Base-by-base conservation (phyloP, 2,113 vertebrate genomes). In the Plestiodon gilberti region DNA sequence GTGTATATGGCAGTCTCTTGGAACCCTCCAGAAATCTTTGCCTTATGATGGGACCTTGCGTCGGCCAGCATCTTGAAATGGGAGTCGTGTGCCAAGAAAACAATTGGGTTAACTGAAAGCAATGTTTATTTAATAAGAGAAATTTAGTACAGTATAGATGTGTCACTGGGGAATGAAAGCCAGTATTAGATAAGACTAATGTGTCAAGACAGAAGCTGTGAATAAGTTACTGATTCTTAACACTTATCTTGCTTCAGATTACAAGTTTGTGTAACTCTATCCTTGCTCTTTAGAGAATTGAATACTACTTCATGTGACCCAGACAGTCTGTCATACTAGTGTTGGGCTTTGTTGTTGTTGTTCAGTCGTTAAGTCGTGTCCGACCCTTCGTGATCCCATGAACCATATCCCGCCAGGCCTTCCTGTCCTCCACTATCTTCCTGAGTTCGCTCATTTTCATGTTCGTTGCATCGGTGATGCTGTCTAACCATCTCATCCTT, bases 121-220 rank as follows among this genome's bases (percentile, higher is more conserved):
- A 69, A 55, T 28, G 22, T 55, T 82, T 82, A 35, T 82, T 69
- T 69, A 33, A 33, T 55, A 57, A 69, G 33, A 82, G 64, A 82
- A 82, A 70, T 81, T 48, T 55, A 70, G 65, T 70, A 82, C 33
- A 70, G 65, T 70, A 82, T 23, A 82, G 67, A 70, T 70, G 70
- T 65, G 52, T 30, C 65, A 23, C 8, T 82, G 22, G n/a, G 67
- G 33, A 82, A 71, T 57, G 48, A 82, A 70, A 70, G n/a, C 48
- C 43, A 70, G 4, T 14, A 57, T 70, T 22, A 82, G 43, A 69
- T 82, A 55, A 62, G 43, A 33, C 65, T 82, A 57, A 82, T 82
- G 43, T 35, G 52, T 82, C 20, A 71, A 69, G 65, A 71, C 81
- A 82, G 81, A 70, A 82, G 40, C 65, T 55, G 48, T 82, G 81